Base-by-base conservation (phyloP, 2,113 vertebrate genomes). In the Tragelaphus imberbis region DNA sequence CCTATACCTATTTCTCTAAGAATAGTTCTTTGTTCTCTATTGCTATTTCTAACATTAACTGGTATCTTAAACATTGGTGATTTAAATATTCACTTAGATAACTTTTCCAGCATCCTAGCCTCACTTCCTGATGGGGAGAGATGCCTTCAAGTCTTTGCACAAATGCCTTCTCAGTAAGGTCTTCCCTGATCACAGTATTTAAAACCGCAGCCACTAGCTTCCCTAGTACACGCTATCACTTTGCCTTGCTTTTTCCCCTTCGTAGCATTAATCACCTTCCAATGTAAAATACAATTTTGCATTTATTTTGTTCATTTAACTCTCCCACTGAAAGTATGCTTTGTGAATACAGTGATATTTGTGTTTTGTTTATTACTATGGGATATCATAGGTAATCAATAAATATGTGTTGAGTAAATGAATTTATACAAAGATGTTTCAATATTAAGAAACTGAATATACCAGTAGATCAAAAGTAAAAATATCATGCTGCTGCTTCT, bases 51-150 rank as follows among this genome's bases (percentile, higher is more conserved):
- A 89, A 84, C 47, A 81, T 90, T 85, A 81, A 47, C 15, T 96
- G 56, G 44, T 77, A 5, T 94, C 84, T 97, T 96, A 89, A 92
- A 53, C 80, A 59, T 75, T 85, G 13, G 21, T 61, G 8, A 71
- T 86, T 75, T 92, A 97, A 92, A 94, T 96, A 94, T 92, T 63
- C 21, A 86, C 28, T 90, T 96, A 97, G 55, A 82, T 84, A 88
- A 92, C 36, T 89, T 89, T 94, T 88, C 21, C 21, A 90, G 55
- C 30, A 56, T 75, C 33, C 36, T 59, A 75, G 49, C 36, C n/a
- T 92, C 47, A 92, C 59, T 92, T 95, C 40, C 33, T 63, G 15
- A 94, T 88, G 28, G 47, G 47, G 27, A 51, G 28, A 51, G 77
- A 51, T 14, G 91, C 49, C 56, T 97, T 96, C 28, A 80, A 81